Percentiles rank a stretch among this genome's conserved stretches.
These are phyloP conservation scores for Molanna angustata DNA, from an alignment of 2,888 invertebrate species.

Conservation along the genomic window DNA sequence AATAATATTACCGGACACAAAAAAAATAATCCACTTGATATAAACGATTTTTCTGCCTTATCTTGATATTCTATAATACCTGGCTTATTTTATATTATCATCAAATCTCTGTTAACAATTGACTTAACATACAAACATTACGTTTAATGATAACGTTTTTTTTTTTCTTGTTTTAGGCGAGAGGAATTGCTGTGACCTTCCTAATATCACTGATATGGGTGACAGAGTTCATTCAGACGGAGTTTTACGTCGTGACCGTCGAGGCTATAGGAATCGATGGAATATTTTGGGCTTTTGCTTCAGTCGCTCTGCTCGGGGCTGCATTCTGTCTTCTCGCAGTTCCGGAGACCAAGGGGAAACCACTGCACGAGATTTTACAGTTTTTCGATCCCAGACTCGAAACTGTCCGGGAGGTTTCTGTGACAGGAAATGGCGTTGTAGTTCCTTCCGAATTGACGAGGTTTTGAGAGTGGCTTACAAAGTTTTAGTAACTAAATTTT, in stretches of 20 bases:
- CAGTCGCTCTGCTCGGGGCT: conserved; percentile 40
- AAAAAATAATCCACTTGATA: no score
- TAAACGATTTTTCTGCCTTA: no score
- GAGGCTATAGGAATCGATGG: conserved; percentile 40
- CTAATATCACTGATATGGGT: conserved; percentile 46
- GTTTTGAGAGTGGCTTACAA: no score
- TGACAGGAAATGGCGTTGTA: no score
- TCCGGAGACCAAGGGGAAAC: conserved; percentile 48
- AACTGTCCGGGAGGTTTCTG: no score
- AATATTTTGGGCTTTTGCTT: conserved; percentile 43
- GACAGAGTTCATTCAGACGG: conserved; percentile 36
- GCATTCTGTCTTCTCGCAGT: conserved; percentile 40
- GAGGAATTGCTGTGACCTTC: conserved; percentile 43
- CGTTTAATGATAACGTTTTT: background rate
- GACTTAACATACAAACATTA: no score
- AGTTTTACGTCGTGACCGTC: conserved; percentile 17
- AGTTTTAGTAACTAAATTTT: no score
- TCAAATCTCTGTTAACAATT: no score
- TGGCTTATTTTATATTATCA: no score
- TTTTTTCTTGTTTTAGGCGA: conserved; percentile 38
- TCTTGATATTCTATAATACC: no score
- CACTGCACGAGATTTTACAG: conserved; percentile 41
- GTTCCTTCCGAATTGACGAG: no score
- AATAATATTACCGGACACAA: no score
- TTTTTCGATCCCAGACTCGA: conserved; percentile 16